These are phyloP conservation scores for Amphimedon queenslandica DNA, from an alignment of 37 sponge, comb jelly and placozoan species.

Conservation along the genomic window DNA sequence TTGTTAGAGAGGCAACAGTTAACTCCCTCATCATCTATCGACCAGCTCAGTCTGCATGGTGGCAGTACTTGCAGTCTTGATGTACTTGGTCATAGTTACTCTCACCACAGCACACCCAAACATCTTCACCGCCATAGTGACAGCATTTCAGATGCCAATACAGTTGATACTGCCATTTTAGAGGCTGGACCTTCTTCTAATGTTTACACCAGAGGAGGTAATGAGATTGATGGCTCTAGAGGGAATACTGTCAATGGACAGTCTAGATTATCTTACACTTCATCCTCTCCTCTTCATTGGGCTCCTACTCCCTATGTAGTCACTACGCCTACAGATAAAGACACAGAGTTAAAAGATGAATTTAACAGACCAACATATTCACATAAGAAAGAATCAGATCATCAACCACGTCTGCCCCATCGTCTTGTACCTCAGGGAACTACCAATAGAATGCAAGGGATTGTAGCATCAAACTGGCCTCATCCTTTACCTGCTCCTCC, in stretches of 20 bases:
- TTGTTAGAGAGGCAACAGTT: constrained; percentile 18
- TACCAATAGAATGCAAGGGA: not conserved
- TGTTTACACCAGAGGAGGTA: too few species aligned
- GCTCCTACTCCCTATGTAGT: not conserved
- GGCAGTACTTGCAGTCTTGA: constrained; percentile 41
- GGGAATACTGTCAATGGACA: not conserved
- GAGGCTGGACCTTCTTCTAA: not conserved
- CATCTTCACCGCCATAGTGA: not conserved
- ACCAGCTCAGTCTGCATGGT: constrained; percentile 44
- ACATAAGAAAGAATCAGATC: not conserved
- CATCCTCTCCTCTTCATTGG: not conserved
- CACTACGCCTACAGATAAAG: not conserved
- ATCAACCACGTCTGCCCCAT: not conserved
- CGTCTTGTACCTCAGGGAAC: not conserved
- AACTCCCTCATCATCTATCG: constrained; percentile 17
- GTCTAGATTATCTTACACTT: not conserved
- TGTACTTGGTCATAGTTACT: not conserved
- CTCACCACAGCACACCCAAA: constrained; percentile 6
- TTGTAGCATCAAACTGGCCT: not conserved
- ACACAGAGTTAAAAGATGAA: not conserved
- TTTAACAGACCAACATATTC: not conserved
- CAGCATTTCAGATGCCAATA: not conserved
- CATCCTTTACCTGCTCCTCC: not conserved
- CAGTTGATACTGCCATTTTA: not conserved
- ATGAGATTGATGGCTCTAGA: not conserved